Evolutionary conservation across 64 coral and sea anemone species (phyloP).

Genomic region (Anthopleura sola): DNA sequence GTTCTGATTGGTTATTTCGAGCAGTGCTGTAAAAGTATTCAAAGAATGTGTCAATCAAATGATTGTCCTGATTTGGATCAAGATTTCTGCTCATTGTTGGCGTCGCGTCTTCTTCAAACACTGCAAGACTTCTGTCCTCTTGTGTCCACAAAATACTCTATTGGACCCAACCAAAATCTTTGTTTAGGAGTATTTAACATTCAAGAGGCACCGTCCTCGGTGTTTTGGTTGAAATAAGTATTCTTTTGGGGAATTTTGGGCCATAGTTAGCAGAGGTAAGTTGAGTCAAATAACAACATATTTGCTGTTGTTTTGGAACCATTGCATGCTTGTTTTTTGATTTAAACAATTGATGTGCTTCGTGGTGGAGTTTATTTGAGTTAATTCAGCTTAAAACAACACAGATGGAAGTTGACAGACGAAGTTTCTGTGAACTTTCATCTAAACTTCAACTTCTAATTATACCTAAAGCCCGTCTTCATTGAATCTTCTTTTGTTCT

Average conservation of each 20-base stretch:
- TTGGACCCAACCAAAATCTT: not conserved
- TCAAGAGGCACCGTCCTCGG: constrained; percentile 2
- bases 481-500: not conserved
- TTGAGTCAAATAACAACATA: not conserved
- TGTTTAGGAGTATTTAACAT: not conserved
- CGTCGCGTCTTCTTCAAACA: not conserved
- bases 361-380: not conserved
- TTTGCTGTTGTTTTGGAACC: not conserved
- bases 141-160: constrained; percentile 24
- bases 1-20: constrained; percentile 20
- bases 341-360: not conserved
- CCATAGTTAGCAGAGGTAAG: constrained; percentile 4
- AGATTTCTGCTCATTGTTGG: not conserved
- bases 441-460: not conserved
- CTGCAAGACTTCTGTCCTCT: constrained; percentile 13
- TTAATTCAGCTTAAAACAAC: not conserved
- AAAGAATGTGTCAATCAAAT: constrained; percentile 68
- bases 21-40: constrained; percentile 39
- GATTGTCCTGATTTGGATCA: constrained; percentile 15
- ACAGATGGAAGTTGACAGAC: not conserved
- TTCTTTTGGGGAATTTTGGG: not conserved
- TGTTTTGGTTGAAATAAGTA: constrained; percentile 6
- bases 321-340: constrained; percentile 3
- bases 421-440: constrained; percentile 12
- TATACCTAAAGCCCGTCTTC: not conserved